A percentile compares a stretch with the other conserved stretches of the same genome.
Conservation (phyloP, 2,113 vertebrate species). For the Nothocercus nigrocapillus region DNA sequence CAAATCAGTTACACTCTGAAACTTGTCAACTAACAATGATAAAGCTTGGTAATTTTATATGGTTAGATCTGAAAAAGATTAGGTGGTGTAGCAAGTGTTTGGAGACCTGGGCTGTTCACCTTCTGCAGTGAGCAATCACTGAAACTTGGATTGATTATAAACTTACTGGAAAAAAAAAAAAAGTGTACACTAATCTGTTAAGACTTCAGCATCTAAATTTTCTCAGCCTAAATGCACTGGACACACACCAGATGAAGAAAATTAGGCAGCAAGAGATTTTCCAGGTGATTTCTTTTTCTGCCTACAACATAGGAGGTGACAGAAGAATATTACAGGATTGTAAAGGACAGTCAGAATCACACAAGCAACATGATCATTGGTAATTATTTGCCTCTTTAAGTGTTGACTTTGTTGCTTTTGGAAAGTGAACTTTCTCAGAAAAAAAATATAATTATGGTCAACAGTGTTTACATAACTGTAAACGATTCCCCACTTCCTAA, state of each 20-base stretch:
- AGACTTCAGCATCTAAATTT: not conserved
- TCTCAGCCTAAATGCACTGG: not conserved
- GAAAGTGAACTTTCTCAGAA: not conserved
- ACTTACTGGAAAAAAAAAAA: not conserved
- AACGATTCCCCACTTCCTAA: not conserved
- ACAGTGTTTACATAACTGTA: not conserved
- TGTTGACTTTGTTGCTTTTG: not conserved
- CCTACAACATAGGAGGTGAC: fast-evolving
- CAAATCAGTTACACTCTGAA: not conserved
- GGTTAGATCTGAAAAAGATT: slow-evolving; percentile 57
- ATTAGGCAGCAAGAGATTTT: not conserved
- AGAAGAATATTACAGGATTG: not conserved
- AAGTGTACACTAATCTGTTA: not conserved
- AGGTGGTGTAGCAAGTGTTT: slow-evolving; percentile 30
- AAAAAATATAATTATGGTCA: not conserved
- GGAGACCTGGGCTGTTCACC: slow-evolving; percentile 16
- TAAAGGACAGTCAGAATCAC: not conserved
- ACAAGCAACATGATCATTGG: not conserved
- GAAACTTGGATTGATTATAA: not conserved
- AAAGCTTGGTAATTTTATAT: slow-evolving; percentile 43
- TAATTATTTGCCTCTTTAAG: not conserved
- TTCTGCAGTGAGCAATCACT: slow-evolving; percentile 20
- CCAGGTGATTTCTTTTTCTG: not conserved
- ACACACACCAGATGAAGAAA: fast-evolving
- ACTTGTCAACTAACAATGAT: not conserved